These are phyloP conservation scores for Branchipolynoe longqiensis DNA, from an alignment of 2,888 invertebrate species.

Conservation along the genomic window DNA sequence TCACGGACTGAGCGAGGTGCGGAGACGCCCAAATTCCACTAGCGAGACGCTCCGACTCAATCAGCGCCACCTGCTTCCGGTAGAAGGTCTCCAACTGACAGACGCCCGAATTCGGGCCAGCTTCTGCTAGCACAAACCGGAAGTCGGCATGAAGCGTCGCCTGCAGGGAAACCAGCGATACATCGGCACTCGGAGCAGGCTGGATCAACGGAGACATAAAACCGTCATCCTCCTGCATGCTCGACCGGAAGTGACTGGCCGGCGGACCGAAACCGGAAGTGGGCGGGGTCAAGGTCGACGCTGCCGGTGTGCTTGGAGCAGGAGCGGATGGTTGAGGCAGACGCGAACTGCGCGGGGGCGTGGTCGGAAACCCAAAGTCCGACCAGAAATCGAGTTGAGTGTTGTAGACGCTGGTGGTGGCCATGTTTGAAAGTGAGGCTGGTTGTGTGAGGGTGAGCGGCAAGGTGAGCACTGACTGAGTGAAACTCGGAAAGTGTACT, in stretches of 20 bases:
- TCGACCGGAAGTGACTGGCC: neutral
- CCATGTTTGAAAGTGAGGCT: too few species aligned
- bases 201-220: too few species aligned
- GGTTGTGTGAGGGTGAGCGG: too few species aligned
- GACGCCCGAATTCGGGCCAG: neutral
- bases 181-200: neutral
- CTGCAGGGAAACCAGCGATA: neutral
- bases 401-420: too few species aligned
- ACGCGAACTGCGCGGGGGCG: too few species aligned
- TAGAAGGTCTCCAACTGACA: constrained; percentile 18
- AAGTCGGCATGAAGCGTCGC: constrained; percentile 24
- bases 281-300: neutral
- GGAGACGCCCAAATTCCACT: constrained; percentile 22
- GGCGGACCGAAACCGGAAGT: neutral
- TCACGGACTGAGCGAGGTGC: neutral
- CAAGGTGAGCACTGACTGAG: too few species aligned
- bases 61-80: neutral
- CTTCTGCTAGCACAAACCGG: neutral
- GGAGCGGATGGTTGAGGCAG: too few species aligned
- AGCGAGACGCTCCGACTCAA: neutral
- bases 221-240: neutral
- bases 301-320: neutral
- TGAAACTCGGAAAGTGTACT: too few species aligned
- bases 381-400: too few species aligned
- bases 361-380: too few species aligned